Conservation (phyloP, 2,888 invertebrate species). For the Drosophila demipolita region DNA sequence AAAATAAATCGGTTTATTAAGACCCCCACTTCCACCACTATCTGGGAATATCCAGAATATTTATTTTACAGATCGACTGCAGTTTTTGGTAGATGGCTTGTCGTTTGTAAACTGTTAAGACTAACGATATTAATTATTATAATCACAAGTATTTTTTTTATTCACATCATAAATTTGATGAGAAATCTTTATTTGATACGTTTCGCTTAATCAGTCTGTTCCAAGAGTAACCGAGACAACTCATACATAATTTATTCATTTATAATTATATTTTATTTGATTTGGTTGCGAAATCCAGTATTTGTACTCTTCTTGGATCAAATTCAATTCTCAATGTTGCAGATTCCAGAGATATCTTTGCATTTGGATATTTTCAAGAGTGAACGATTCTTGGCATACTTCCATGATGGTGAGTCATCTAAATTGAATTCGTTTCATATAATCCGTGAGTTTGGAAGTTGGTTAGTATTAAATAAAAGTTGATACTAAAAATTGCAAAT, state of each 20-base stretch:
- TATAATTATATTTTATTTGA: not conserved
- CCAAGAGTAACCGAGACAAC: not conserved
- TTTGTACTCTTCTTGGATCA: not conserved
- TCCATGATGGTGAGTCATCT: not conserved
- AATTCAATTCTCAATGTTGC: not conserved
- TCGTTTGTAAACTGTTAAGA: not conserved
- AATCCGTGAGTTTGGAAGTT: not conserved
- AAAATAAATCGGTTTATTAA: not conserved
- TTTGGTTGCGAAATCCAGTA: not conserved
- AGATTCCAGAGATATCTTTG: not conserved
- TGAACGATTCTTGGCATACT: not conserved
- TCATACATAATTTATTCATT: not conserved
- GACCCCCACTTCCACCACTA: not conserved
- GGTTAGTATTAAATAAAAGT: constrained; percentile 1
- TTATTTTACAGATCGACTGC: not conserved
- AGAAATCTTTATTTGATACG: constrained; percentile 7
- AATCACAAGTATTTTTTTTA: not conserved
- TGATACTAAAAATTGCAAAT: constrained; percentile 19
- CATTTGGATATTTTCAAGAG: not conserved
- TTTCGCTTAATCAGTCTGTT: not conserved
- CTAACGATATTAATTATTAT: not conserved
- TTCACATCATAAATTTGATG: not conserved
- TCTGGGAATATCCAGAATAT: not conserved
- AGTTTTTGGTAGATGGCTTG: not conserved
- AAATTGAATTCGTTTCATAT: not conserved